A percentile compares a stretch with the other conserved stretches of the same genome.
Conservation (phyloP, 2,797 vertebrate genomes). For the Darevskia mixta region DNA sequence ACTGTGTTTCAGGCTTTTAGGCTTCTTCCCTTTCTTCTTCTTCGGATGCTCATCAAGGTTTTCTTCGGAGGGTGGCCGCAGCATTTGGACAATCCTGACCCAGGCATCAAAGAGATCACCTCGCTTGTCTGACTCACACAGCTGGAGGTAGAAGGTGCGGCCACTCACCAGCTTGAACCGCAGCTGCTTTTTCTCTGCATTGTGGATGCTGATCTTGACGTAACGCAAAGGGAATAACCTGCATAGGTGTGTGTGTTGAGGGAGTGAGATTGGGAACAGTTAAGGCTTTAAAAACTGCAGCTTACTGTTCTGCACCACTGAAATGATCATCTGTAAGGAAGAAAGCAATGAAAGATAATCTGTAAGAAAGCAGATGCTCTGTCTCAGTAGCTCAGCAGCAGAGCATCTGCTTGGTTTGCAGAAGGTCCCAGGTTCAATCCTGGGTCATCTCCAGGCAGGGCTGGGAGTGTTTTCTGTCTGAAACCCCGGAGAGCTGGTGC, state of each 20-base stretch:
- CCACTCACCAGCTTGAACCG: constrained; percentile 69
- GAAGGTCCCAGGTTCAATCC: no score
- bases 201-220: constrained; percentile 69
- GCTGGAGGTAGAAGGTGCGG: constrained; percentile 72
- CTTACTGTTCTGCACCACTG: background rate
- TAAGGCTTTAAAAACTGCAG: background rate
- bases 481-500: no score
- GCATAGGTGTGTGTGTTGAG: background rate
- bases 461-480: no score
- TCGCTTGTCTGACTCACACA: constrained; percentile 47
- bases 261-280: background rate
- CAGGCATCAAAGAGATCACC: constrained; percentile 68
- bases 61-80: constrained; percentile 54
- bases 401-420: no score
- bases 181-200: constrained; percentile 64
- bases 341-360: no score
- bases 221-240: constrained; percentile 72
- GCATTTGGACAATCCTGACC: constrained; percentile 67
- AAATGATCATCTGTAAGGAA: background rate
- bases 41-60: constrained; percentile 11
- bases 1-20: background rate
- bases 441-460: no score
- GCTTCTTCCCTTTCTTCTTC: background rate
- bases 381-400: no score
- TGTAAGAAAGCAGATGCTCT: no score